A percentile compares a stretch with the other conserved stretches of the same genome.
Conservation (phyloP, 2,888 invertebrate genomes). For the Drosophila mimica region DNA sequence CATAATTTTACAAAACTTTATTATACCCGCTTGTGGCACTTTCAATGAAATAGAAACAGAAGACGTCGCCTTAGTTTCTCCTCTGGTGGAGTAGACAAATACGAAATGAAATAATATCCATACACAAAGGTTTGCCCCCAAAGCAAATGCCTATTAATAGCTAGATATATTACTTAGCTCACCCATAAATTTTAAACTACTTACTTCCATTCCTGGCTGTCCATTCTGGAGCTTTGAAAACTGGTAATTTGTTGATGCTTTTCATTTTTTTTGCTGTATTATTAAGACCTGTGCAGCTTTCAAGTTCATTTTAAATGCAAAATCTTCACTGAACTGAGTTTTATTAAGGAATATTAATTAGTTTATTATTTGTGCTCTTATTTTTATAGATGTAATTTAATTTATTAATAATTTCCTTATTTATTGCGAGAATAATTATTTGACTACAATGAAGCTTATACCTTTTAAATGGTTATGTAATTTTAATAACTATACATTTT, state of each 20-base stretch:
- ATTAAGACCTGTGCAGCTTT: not conserved
- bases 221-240: constrained; percentile 9
- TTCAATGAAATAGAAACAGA: not conserved
- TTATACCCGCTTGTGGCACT: not conserved
- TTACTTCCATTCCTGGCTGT: constrained; percentile 12
- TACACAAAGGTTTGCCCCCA: constrained; percentile 41
- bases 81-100: constrained; percentile 50
- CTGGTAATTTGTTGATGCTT: constrained; percentile 26
- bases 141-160: constrained; percentile 55
- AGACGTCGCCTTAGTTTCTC: constrained; percentile 33
- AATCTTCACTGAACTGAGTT: not conserved
- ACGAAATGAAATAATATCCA: constrained; percentile 51
- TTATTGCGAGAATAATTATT: not conserved
- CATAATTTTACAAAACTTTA: not conserved
- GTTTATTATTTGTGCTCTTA: not conserved
- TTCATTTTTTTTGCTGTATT: not conserved
- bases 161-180: constrained; percentile 57
- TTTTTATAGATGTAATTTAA: not conserved
- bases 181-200: constrained; percentile 47
- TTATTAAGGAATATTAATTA: not conserved
- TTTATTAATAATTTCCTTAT: not conserved
- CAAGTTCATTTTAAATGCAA: constrained; percentile 1
- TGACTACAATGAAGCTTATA: not conserved
- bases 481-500: not conserved
- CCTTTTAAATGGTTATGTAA: not conserved